Evolutionary conservation across 2,797 vertebrate genomes (phyloP).

Genomic region (Nothura maculosa): DNA sequence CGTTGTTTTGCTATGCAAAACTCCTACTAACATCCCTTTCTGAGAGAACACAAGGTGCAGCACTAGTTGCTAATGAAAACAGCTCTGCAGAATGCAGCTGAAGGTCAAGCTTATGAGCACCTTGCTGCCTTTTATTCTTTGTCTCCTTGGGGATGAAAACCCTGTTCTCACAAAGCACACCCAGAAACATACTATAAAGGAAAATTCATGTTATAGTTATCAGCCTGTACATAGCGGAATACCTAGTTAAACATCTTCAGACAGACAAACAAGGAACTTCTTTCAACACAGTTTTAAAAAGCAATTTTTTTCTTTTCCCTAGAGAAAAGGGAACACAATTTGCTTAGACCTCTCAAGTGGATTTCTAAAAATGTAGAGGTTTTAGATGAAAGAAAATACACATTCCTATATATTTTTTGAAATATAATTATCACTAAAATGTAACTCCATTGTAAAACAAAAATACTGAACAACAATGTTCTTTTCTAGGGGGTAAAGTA

Average conservation of each 20-base stretch:
- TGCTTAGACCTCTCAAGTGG: background rate
- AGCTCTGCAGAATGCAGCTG: background rate
- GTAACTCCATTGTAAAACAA: background rate
- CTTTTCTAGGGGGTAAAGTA: background rate
- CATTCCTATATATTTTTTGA: background rate
- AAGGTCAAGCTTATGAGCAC: background rate
- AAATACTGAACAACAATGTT: background rate
- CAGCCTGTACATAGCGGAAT: no score
- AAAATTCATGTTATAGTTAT: background rate
- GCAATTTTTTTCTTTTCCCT: background rate
- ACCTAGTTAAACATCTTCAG: background rate
- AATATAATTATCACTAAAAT: background rate
- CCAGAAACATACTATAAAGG: background rate
- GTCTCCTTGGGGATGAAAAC: background rate
- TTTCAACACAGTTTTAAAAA: background rate
- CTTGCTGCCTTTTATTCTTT: background rate
- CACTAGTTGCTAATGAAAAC: background rate
- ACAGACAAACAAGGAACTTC: background rate
- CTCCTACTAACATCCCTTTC: background rate
- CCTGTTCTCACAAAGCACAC: background rate
- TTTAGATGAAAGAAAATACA: background rate
- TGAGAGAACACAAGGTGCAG: background rate
- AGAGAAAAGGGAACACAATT: background rate
- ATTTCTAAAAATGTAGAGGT: background rate
- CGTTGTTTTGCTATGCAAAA: background rate